A percentile compares a stretch with the other conserved stretches of the same genome.
Conservation (phyloP, 2,797 vertebrate genomes). For the Sebastes glaucus region DNA sequence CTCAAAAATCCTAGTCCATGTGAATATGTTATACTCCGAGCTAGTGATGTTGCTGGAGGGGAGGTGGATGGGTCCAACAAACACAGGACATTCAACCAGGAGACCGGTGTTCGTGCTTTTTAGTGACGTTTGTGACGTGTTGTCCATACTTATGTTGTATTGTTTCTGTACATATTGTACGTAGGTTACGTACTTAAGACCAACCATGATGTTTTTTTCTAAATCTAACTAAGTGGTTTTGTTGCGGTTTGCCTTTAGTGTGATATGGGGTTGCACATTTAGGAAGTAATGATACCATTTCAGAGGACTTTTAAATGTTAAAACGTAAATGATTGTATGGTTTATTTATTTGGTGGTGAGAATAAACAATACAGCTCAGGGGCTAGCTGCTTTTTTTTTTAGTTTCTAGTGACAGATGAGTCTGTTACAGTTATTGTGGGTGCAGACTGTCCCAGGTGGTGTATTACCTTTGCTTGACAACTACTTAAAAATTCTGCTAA, state of each 20-base stretch:
- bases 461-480: background rate
- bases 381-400: background rate
- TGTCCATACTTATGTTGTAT: too few species aligned
- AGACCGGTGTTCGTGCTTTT: too few species aligned
- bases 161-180: too few species aligned
- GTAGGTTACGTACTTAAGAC: too few species aligned
- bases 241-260: too few species aligned
- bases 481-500: slow-evolving; percentile 19
- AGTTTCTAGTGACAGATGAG: background rate
- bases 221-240: too few species aligned
- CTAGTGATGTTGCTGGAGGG: too few species aligned
- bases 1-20: background rate
- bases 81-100: too few species aligned
- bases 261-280: background rate
- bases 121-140: too few species aligned
- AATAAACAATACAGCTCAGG: background rate
- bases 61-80: too few species aligned
- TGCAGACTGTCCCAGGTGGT: background rate
- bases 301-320: background rate
- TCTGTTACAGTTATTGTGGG: background rate
- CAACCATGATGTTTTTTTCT: too few species aligned
- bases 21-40: too few species aligned
- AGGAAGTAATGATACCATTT: background rate
- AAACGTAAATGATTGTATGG: background rate
- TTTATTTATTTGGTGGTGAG: background rate